Base-by-base conservation (phyloP, 2,113 vertebrate species). In the Abramis brama region DNA sequence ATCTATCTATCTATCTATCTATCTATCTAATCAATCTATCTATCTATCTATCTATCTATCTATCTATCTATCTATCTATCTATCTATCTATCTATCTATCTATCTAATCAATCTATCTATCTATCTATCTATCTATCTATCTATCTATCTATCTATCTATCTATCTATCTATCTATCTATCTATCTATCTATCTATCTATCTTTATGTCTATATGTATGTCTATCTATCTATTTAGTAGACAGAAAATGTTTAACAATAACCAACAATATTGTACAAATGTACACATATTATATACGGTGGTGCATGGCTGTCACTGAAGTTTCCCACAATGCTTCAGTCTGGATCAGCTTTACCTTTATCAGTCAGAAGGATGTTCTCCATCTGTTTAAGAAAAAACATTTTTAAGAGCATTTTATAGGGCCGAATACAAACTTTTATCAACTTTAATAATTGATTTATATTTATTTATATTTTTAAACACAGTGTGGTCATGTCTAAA, bases 341-440 rank as follows among this genome's bases (percentile, higher is more conserved):
- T 30, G 0, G 21, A 4, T 47, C 75, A 45, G 15, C 91, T 92
- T 91, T 93, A 98, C 98, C 97, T 90, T 95, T 90, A 86, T 98
- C 96, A 86, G 96, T 97, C 84, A 98, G 89, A 57, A 99, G 96
- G 71, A 99, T 95, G 90, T 98, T 98, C 91, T 99, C 97, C 98
- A 99, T 97, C 97, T 99, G 90, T 79, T 96, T 92, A 91, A 2
- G 64, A 78, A 55, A 71, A 23, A 10, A 45, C 7, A 8, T 5
- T 50, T 50, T 19, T 76, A 25, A 55, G 30, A n/a, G 11, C 23
- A 47, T 15, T 47, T 75, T 47, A 75, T 45, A 45, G 70, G 39
- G 39, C 55, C n/a, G 39, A 12, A 73, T 36, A 36, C 17, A 70
- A 36, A 70, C 6, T 0, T 68, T 68, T 68, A 7, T 8, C 27